phyloP scores from a whole-genome alignment of 2,888 invertebrate species.

The Phania funesta region DNA sequence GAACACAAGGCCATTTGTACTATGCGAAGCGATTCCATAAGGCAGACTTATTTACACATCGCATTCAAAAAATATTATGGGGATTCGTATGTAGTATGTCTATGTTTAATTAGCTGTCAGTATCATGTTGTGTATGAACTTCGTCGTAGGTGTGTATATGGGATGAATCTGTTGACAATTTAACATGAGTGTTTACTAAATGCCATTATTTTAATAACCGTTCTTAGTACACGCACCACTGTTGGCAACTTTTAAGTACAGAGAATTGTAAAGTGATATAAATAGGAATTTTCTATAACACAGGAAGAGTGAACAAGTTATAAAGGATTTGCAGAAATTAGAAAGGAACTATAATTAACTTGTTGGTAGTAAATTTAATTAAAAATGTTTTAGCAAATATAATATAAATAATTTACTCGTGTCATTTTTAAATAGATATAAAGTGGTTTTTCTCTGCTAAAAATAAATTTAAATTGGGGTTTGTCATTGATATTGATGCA shows the following conservation, averaged over 20 bases:
- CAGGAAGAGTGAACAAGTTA: background rate
- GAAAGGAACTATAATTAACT: too few species aligned
- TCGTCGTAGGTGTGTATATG: background rate
- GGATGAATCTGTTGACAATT: background rate
- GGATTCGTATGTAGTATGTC: background rate
- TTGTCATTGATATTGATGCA: too few species aligned
- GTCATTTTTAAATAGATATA: too few species aligned
- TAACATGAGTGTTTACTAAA: background rate
- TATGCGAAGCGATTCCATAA: background rate
- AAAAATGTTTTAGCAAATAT: too few species aligned
- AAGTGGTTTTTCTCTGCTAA: too few species aligned
- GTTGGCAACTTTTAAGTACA: background rate
- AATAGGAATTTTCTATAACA: background rate
- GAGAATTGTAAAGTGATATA: conserved; percentile 5
- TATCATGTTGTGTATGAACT: conserved; percentile 7
- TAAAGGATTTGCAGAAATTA: background rate
- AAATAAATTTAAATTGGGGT: too few species aligned
- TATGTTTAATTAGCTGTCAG: conserved; percentile 35
- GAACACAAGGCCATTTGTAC: background rate
- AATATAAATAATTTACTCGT: background rate
- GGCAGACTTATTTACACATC: too few species aligned
- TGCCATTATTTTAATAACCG: conserved; percentile 1
- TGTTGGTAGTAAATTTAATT: too few species aligned
- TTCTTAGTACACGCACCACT: background rate
- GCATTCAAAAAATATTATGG: too few species aligned